Conservation (phyloP, 1,140 invertebrate genomes). For the Liolophura sinensis region DNA sequence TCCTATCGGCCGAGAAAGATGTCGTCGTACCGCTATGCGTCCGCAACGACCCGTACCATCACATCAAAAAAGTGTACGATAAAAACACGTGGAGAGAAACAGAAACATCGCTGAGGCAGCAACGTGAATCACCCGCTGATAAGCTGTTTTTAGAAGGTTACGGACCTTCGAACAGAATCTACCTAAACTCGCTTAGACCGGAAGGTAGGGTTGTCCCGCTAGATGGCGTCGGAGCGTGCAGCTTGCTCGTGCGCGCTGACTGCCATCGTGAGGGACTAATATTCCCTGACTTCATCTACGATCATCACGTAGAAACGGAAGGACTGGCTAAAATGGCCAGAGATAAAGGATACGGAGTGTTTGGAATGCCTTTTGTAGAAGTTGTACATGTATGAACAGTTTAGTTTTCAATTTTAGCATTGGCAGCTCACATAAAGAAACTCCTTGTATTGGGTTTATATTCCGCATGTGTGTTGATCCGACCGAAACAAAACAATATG, state of each 20-base stretch:
- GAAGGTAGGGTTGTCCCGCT: conserved; percentile 46
- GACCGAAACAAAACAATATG: too few species aligned
- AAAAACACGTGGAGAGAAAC: conserved; percentile 55
- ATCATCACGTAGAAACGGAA: conserved; percentile 53
- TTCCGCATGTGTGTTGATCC: too few species aligned
- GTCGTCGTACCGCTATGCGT: conserved; percentile 41
- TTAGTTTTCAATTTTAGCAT: too few species aligned
- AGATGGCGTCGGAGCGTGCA: conserved; percentile 53
- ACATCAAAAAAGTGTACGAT: conserved; percentile 36
- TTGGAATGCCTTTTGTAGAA: conserved; percentile 47
- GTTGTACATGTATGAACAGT: conserved; percentile 14
- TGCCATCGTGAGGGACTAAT: conserved; percentile 43
- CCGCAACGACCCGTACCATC: background rate
- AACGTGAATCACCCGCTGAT: conserved; percentile 19
- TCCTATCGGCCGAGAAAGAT: conserved; percentile 40
- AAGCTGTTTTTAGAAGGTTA: conserved; percentile 49
- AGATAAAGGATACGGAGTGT: conserved; percentile 37
- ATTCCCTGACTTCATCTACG: conserved; percentile 43
- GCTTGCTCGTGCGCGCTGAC: conserved; percentile 34
- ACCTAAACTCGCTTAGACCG: conserved; percentile 38
- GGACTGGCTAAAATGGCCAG: conserved; percentile 50
- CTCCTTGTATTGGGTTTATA: too few species aligned
- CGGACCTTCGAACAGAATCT: conserved; percentile 33
- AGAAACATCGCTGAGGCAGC: conserved; percentile 26
- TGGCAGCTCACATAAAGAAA: too few species aligned